These are phyloP conservation scores for Amblyraja radiata DNA, from an alignment of 2,797 vertebrate species.

Conservation along the genomic window DNA sequence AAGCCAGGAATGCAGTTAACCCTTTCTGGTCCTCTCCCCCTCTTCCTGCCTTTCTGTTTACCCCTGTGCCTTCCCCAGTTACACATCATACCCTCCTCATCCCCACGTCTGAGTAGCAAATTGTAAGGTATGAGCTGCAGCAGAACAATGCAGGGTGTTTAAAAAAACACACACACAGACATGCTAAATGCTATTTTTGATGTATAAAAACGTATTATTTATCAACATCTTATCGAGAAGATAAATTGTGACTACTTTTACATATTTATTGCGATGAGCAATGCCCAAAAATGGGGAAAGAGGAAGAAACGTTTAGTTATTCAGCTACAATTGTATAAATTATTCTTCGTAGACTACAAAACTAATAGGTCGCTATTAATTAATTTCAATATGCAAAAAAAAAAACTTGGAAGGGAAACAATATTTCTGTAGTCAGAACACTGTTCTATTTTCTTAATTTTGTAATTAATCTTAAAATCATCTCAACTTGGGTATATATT, in stretches of 20 bases:
- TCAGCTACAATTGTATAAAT: slow-evolving; percentile 53
- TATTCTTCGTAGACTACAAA: slow-evolving; percentile 51
- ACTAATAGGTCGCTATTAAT: slow-evolving; percentile 52
- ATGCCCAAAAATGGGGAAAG: slow-evolving; percentile 48
- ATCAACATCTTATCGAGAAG: slow-evolving; percentile 58
- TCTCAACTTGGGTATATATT: slow-evolving; percentile 58
- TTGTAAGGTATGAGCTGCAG: not conserved
- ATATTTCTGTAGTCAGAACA: slow-evolving; percentile 64
- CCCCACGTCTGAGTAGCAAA: not conserved
- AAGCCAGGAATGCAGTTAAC: slow-evolving; percentile 38
- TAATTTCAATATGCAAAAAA: slow-evolving; percentile 65
- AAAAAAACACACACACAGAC: slow-evolving; percentile 39
- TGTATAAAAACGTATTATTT: slow-evolving; percentile 55
- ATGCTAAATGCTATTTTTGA: slow-evolving; percentile 50
- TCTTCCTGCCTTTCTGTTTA: not conserved
- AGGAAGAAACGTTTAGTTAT: slow-evolving; percentile 50
- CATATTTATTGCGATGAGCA: slow-evolving; percentile 59
- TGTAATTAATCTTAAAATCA: slow-evolving; percentile 58
- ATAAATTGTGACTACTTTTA: slow-evolving; percentile 47
- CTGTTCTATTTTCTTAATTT: slow-evolving; percentile 65
- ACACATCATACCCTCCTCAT: not conserved
- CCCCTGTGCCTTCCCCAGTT: not conserved
- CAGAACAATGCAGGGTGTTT: slow-evolving; percentile 15
- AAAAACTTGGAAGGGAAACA: slow-evolving; percentile 51
- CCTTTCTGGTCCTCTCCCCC: not conserved